Percentiles rank a stretch among this genome's conserved stretches.
Evolutionary conservation across 2,113 vertebrate genomes (phyloP).

Genomic region (Limanda limanda): DNA sequence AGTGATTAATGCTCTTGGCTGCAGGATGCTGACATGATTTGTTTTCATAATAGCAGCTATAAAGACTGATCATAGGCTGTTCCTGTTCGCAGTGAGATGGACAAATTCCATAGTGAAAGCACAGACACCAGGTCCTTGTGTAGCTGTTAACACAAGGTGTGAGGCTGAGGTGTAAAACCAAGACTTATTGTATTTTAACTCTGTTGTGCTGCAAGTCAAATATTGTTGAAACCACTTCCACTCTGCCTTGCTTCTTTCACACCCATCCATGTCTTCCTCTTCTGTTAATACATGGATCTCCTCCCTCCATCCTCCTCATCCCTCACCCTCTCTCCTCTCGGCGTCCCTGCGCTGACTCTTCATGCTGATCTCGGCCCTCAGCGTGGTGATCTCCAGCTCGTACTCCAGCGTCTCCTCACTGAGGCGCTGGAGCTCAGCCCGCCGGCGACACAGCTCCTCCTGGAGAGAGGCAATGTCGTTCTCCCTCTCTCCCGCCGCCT

Average conservation of each 20-base stretch:
- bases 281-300: background rate
- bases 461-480: conserved; percentile 90
- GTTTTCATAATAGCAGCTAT: conserved; percentile 27
- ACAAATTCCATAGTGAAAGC: background rate
- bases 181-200: conserved; percentile 3
- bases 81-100: conserved; percentile 8
- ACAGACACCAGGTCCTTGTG: conserved; percentile 5
- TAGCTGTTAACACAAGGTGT: conserved; percentile 4
- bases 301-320: background rate
- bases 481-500: conserved; percentile 85
- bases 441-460: conserved; percentile 87
- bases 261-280: background rate
- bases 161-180: conserved; percentile 20
- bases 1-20: conserved; percentile 62
- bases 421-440: conserved; percentile 84
- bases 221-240: background rate
- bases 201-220: conserved; percentile 12
- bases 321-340: conserved; percentile 81
- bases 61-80: conserved; percentile 19
- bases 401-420: conserved; percentile 85
- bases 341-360: conserved; percentile 83
- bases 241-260: background rate
- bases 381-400: conserved; percentile 88
- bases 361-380: conserved; percentile 89
- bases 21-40: conserved; percentile 47